Conservation (phyloP, 1,140 invertebrate species). For the Pogonomyrmex californicus region DNA sequence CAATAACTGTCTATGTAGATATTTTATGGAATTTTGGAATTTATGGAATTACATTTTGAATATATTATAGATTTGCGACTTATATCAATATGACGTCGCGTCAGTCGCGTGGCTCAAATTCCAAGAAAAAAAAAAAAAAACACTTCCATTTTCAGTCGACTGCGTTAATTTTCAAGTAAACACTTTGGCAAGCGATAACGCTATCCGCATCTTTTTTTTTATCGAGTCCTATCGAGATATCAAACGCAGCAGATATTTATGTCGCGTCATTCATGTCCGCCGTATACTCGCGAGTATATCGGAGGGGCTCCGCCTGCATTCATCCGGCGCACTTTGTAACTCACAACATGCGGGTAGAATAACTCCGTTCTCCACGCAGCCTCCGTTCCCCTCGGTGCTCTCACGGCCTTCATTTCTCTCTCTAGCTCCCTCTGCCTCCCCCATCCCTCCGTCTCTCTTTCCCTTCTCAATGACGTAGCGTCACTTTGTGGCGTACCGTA, state of each 20-base stretch:
- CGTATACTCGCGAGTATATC: neutral
- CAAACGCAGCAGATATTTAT: neutral
- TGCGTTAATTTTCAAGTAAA: neutral
- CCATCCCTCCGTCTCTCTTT: neutral
- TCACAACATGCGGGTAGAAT: slow-evolving; percentile 51
- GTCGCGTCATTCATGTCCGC: slow-evolving; percentile 19
- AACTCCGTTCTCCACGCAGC: slow-evolving; percentile 26
- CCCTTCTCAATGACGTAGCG: slow-evolving; percentile 30
- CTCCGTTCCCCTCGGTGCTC: slow-evolving; percentile 29
- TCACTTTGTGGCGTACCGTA: slow-evolving; percentile 5
- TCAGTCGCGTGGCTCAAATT: neutral
- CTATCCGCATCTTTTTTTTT: too few relatives aligned
- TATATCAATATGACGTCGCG: too few relatives aligned
- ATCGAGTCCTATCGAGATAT: neutral
- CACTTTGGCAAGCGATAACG: neutral
- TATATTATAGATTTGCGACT: too few relatives aligned
- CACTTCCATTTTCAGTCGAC: neutral
- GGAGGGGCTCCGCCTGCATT: slow-evolving; percentile 12
- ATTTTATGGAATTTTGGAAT: too few relatives aligned
- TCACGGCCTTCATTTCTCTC: slow-evolving; percentile 19
- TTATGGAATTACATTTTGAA: too few relatives aligned
- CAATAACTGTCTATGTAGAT: too few relatives aligned
- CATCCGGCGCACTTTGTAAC: slow-evolving; percentile 24
- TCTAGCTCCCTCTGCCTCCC: neutral
- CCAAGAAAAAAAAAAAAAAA: neutral